Conservation (phyloP, 2,113 vertebrate species). For the Charina bottae region DNA sequence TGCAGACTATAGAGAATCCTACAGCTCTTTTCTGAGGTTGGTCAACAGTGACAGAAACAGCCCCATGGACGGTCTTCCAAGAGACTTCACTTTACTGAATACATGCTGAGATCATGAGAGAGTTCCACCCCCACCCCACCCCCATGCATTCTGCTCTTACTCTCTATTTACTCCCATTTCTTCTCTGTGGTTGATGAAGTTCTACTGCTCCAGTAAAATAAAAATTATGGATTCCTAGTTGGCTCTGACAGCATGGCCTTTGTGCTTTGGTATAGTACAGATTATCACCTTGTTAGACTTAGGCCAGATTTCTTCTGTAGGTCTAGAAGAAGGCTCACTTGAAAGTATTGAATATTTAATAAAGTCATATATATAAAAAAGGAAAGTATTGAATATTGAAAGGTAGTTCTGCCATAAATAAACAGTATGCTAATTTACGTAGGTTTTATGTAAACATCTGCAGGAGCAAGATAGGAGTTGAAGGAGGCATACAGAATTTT, state of each 20-base stretch:
- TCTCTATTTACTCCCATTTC: not conserved
- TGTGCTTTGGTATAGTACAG: not conserved
- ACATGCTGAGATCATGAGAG: not conserved
- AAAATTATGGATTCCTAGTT: not conserved
- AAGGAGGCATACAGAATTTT: not conserved
- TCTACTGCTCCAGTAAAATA: not conserved
- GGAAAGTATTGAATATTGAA: not conserved
- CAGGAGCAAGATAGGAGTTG: not conserved
- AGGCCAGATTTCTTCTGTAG: not conserved
- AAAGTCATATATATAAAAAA: no score
- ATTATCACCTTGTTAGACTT: not conserved
- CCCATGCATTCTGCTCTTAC: not conserved
- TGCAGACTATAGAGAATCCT: not conserved
- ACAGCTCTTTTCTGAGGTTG: not conserved
- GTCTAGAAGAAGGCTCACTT: not conserved
- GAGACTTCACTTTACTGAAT: not conserved
- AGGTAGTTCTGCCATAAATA: not conserved
- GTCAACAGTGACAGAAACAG: not conserved
- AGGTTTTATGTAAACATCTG: not conserved
- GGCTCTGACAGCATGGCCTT: not conserved
- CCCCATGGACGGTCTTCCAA: not conserved
- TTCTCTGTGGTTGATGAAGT: not conserved
- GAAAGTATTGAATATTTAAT: not conserved
- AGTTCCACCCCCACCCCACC: not conserved
- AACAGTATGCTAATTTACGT: not conserved